phyloP scores from a whole-genome alignment of 2,888 invertebrate species.

The Onchidella celtica region DNA sequence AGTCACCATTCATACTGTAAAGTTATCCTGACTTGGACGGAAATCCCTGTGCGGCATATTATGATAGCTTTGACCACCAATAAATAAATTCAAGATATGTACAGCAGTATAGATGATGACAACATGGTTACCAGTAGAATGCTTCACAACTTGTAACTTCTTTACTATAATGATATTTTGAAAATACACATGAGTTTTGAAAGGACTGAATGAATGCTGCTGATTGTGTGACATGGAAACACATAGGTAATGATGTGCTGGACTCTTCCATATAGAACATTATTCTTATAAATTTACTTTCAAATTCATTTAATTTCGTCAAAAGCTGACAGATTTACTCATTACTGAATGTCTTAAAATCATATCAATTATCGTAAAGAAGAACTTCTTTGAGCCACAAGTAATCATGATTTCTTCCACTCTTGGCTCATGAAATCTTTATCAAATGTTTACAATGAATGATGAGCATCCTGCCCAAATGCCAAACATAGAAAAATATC shows the following conservation, averaged over 20 bases:
- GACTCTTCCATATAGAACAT: background rate
- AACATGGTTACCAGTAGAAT: background rate
- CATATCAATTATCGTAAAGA: too few species aligned
- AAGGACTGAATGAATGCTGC: background rate
- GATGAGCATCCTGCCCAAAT: too few species aligned
- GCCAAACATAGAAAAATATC: too few species aligned
- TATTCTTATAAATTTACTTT: background rate
- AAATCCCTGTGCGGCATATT: background rate
- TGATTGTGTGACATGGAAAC: background rate
- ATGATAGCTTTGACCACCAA: background rate
- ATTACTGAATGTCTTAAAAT: too few species aligned
- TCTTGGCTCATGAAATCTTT: too few species aligned
- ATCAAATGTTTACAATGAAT: too few species aligned
- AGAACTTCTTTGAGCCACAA: too few species aligned
- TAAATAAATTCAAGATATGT: constrained; percentile 44
- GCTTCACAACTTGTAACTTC: background rate
- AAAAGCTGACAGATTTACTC: too few species aligned
- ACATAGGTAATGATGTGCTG: background rate
- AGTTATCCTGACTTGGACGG: background rate
- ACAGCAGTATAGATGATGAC: constrained; percentile 6
- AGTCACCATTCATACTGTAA: too few species aligned
- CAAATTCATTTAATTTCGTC: too few species aligned
- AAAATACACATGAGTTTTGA: background rate
- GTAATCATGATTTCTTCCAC: too few species aligned
- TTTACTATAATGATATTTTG: background rate